Conservation (phyloP, 2,888 invertebrate genomes). For the Luperina nickerlii region DNA sequence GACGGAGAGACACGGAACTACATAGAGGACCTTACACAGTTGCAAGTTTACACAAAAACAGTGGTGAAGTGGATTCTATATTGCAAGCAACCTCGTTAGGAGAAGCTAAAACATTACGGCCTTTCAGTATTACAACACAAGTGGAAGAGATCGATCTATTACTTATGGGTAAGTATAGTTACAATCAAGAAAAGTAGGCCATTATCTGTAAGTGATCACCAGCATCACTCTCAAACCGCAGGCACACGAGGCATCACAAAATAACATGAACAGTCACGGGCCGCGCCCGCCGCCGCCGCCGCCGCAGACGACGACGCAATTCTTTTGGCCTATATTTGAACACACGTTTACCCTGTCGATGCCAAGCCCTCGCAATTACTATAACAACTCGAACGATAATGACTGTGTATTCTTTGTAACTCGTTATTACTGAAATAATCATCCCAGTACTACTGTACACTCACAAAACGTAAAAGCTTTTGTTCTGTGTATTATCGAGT, state of each 20-base stretch:
- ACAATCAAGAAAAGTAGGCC: slow-evolving; percentile 64
- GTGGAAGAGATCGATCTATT: slow-evolving; percentile 25
- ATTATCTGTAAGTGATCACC: slow-evolving; percentile 77
- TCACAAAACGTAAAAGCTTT: slow-evolving; percentile 49
- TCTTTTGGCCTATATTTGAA: slow-evolving; percentile 84
- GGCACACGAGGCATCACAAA: slow-evolving; percentile 82
- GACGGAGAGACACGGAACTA: slow-evolving; percentile 73
- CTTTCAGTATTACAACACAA: slow-evolving; percentile 26
- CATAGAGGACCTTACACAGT: slow-evolving; percentile 53
- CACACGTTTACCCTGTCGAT: slow-evolving; percentile 74
- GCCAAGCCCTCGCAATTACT: slow-evolving; percentile 72
- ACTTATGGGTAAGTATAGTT: slow-evolving; percentile 48
- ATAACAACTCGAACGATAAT: slow-evolving; percentile 73
- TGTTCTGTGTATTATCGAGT: slow-evolving; percentile 44
- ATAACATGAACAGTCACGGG: slow-evolving; percentile 84
- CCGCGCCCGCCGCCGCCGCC: slow-evolving; percentile 58
- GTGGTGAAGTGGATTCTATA: slow-evolving; percentile 23
- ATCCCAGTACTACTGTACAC: slow-evolving; percentile 39
- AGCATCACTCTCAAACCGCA: slow-evolving; percentile 81
- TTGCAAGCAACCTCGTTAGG: slow-evolving; percentile 20
- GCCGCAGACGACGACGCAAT: slow-evolving; percentile 69
- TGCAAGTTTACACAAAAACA: slow-evolving; percentile 44
- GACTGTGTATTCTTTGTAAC: slow-evolving; percentile 64
- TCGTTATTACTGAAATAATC: slow-evolving; percentile 57
- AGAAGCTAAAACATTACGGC: slow-evolving; percentile 25